Evolutionary conservation across 2,113 vertebrate genomes (phyloP), one percentile per base, ranked within the genome.

Genomic region (Mirza zaza): DNA sequence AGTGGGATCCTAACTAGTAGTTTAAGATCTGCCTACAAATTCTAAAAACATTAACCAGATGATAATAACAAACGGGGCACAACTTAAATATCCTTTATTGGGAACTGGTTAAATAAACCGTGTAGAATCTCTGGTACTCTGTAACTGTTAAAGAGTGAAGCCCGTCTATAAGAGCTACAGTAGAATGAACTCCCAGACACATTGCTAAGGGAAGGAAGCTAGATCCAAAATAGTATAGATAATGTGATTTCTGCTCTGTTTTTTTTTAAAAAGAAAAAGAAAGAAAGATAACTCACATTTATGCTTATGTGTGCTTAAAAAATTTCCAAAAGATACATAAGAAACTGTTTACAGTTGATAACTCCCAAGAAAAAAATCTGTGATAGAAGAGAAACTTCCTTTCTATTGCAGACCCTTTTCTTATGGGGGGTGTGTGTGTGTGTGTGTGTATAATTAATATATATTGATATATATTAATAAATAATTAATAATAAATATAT

Each of bases 131-230:
- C 70, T 25, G 1, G 15, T 11, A 20, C 23, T 10, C 32, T 14
- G 12, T 15, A 17, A 50, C 42, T 5, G 17, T 17, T 25, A 9
- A 4, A 1, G 9, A 63, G 20, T 12, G 12, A 39, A 8, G 36
- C 9, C 48, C 3, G 1, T 61, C 57, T 6, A 0, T 7, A 17
- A 32, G 6, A 70, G n/a, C 87, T 23, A 7, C 42, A 0, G 15
- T 9, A 1, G 15, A 1, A 0, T 6, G 36, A 32, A 70, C 63
- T n/a, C 32, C 73, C 45, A 4, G 87, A 32, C 42, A 5, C 34
- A 0, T 0, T 0, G 7, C 65, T 2, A 4, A 0, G 55, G 20
- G 20, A 11, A 68, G 70, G 59, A 12, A 18, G 36, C 27, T 32
- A 7, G 21, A 21, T 11, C 20, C 42, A 25, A 20, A 34, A 15